phyloP scores from a whole-genome alignment of 2,888 invertebrate genomes.

The Dynastes grantii region DNA sequence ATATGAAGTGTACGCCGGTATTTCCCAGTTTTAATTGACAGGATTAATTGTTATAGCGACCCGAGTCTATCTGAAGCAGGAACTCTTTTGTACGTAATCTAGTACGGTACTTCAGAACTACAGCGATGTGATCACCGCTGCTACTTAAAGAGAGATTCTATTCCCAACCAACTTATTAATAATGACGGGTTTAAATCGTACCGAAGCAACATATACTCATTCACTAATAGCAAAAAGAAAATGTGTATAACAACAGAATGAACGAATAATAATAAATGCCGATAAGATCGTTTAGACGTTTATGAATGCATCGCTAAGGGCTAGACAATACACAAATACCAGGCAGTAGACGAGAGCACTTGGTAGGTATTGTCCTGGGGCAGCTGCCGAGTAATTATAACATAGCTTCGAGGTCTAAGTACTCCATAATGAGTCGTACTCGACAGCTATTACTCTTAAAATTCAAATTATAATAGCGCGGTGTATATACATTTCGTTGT shows the following conservation, averaged over 20 bases:
- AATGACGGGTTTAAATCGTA: slow-evolving; percentile 57
- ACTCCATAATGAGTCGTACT: slow-evolving; percentile 58
- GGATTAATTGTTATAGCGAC: slow-evolving; percentile 15
- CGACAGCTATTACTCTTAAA: slow-evolving; percentile 58
- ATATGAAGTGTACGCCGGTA: no score
- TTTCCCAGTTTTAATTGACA: slow-evolving; percentile 14
- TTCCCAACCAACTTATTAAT: slow-evolving; percentile 45
- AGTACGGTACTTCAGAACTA: not conserved
- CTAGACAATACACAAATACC: slow-evolving; percentile 60
- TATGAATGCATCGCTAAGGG: slow-evolving; percentile 62
- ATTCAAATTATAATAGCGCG: slow-evolving; percentile 53
- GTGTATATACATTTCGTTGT: slow-evolving; percentile 53
- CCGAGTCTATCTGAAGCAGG: slow-evolving; percentile 14
- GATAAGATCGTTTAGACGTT: slow-evolving; percentile 64
- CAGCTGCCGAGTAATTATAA: slow-evolving; percentile 67
- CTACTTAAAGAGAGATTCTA: slow-evolving; percentile 25
- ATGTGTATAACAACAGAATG: slow-evolving; percentile 57
- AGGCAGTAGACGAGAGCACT: slow-evolving; percentile 60
- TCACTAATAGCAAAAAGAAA: slow-evolving; percentile 53
- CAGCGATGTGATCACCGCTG: not conserved
- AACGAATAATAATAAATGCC: slow-evolving; percentile 60
- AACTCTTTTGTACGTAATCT: slow-evolving; percentile 28
- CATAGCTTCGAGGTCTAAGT: slow-evolving; percentile 57
- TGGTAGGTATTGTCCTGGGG: slow-evolving; percentile 65
- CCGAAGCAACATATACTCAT: slow-evolving; percentile 51